phyloP scores from a whole-genome alignment of 2,113 vertebrate species.

The Struthio camelus region DNA sequence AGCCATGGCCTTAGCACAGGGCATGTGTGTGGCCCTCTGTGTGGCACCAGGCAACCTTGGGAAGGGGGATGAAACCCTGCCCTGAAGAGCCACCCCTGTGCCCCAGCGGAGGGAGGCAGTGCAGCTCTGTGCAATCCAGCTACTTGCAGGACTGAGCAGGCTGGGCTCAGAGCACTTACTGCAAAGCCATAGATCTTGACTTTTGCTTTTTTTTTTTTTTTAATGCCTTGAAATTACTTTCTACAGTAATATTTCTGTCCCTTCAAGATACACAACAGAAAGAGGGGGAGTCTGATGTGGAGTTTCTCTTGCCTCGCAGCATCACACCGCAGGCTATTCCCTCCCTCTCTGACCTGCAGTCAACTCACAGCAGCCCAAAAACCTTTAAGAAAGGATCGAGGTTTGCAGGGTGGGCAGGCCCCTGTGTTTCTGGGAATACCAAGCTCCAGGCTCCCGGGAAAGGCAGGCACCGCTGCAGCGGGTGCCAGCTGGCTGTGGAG shows the following conservation, averaged over 20 bases:
- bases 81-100: not conserved
- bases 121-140: not conserved
- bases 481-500: not conserved
- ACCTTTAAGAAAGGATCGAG: not conserved
- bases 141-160: not conserved
- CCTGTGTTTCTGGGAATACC: not conserved
- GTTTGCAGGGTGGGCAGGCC: not conserved
- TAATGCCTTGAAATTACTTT: not conserved
- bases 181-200: not conserved
- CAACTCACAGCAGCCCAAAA: not conserved
- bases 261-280: not conserved
- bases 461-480: fast-evolving
- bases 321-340: not conserved
- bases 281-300: not conserved
- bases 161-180: not conserved
- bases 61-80: not conserved
- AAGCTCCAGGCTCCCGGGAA: not conserved
- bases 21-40: not conserved
- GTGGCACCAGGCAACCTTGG: not conserved
- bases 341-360: not conserved
- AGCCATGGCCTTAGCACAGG: not conserved
- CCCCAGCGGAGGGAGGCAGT: not conserved
- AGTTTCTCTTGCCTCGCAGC: not conserved
- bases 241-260: not conserved
- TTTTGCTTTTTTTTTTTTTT: not conserved